phyloP scores from a whole-genome alignment of 2,797 vertebrate genomes.

The Labeo calbasu region DNA sequence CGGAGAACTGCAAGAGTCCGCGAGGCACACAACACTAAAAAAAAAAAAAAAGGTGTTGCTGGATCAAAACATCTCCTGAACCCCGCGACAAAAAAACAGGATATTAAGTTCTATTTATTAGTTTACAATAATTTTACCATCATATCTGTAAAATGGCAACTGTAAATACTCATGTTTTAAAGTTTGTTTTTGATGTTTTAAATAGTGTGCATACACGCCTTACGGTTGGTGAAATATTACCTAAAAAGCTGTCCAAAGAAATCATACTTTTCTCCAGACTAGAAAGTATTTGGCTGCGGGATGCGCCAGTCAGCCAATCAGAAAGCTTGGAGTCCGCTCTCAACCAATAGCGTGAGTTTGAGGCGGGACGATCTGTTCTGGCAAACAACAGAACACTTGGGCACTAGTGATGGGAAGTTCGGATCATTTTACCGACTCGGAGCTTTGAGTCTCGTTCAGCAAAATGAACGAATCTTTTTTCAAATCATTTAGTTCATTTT shows the following conservation, averaged over 20 bases:
- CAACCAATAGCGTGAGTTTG: neutral
- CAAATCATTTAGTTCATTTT: no score
- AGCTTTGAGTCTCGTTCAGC: no score
- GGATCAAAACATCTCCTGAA: neutral
- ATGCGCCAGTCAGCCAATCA: neutral
- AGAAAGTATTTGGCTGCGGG: neutral
- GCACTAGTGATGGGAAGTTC: no score
- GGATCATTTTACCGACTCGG: no score
- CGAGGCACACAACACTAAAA: neutral
- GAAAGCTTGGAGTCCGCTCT: neutral
- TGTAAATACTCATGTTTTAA: neutral
- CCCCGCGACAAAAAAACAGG: neutral
- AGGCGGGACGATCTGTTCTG: neutral
- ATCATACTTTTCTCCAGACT: neutral
- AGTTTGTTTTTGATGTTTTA: neutral
- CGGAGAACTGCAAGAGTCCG: slow-evolving; percentile 4
- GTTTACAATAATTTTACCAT: neutral
- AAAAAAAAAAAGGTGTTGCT: neutral
- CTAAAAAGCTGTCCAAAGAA: no score
- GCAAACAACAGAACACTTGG: no score
- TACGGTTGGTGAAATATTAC: neutral
- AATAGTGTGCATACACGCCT: neutral
- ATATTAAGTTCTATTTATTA: neutral
- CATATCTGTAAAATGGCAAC: neutral
- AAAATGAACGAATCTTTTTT: no score